Conservation (phyloP, 1,140 invertebrate genomes). For the Lepidurus couesii region DNA sequence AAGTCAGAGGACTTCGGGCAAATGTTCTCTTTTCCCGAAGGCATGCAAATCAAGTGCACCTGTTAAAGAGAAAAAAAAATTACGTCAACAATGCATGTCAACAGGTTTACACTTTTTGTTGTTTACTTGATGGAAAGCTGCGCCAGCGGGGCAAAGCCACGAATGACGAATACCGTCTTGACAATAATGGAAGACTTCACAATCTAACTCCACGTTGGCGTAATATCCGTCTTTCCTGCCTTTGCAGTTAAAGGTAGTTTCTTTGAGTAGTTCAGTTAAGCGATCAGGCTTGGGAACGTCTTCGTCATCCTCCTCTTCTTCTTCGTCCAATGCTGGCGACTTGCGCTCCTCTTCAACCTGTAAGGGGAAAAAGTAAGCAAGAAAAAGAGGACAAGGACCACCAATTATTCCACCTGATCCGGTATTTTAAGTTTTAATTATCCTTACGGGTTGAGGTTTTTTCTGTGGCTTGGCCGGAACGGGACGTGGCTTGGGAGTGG, state of each 20-base stretch:
- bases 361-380: background rate
- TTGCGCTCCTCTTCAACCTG: constrained; percentile 16
- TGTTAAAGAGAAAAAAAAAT: constrained; percentile 42
- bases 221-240: constrained; percentile 82
- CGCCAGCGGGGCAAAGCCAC: constrained; percentile 87
- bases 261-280: constrained; percentile 65
- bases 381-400: background rate
- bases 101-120: background rate
- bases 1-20: constrained; percentile 83
- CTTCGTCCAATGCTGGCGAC: constrained; percentile 29
- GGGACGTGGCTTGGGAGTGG: background rate
- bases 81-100: background rate
- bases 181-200: constrained; percentile 91
- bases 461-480: background rate
- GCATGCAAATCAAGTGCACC: constrained; percentile 89
- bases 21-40: constrained; percentile 77
- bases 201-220: constrained; percentile 78
- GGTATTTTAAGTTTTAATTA: background rate
- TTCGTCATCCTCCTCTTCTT: constrained; percentile 57
- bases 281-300: constrained; percentile 81
- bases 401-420: background rate
- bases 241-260: constrained; percentile 75
- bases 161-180: constrained; percentile 83
- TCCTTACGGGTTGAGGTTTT: background rate
- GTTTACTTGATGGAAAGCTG: constrained; percentile 79